Base-by-base conservation (phyloP, 2,888 invertebrate genomes). In the Lochmaea capreae region DNA sequence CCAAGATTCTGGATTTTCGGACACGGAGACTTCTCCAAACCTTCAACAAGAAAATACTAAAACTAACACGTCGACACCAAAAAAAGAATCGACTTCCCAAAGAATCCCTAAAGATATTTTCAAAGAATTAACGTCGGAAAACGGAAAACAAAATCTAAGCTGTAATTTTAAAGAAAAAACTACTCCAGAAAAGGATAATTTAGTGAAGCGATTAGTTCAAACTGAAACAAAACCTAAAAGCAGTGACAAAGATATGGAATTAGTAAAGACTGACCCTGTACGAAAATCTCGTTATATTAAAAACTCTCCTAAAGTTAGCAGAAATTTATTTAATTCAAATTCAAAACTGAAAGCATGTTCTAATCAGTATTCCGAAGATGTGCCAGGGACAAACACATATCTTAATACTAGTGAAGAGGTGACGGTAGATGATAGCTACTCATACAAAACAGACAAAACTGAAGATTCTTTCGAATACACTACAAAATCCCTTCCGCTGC, bases 1-100 rank as follows among this genome's bases (percentile, higher is more conserved):
- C 82, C 93, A 93, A 86, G 79, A 79, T 65, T 94, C 94, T 0
- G 94, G 94, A 1, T 94, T 94, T 86, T 94, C 94, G 0, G 94
- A 94, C 82, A 93, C 93, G 0, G 94, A 94, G 81, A 90, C 90
- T 79, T 92, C 92, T 1, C 90, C 90, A n/a, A 89, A 89, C 57
- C 67, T 78, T 59, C 76, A 87, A 58, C 69, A 63, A 54, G 61
- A 68, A 81, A 88, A 89, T 79, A 80, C 88, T 62, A 88, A 77
- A 59, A 75, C 68, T 52, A 49, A 65, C 59, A 57, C 57, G 11
- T 71, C 59, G 14, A 74, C 80, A 39, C 71, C 79, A 9, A 72
- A 71, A 69, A 73, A 76, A 43, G 62, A 71, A 61, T 22, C 78
- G 11, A 52, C 76, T 12, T 62, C 76, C n/a, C 73, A 74, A 52